Evolutionary conservation across 2,797 vertebrate genomes (phyloP).

Genomic region (Molossus alvarezi): DNA sequence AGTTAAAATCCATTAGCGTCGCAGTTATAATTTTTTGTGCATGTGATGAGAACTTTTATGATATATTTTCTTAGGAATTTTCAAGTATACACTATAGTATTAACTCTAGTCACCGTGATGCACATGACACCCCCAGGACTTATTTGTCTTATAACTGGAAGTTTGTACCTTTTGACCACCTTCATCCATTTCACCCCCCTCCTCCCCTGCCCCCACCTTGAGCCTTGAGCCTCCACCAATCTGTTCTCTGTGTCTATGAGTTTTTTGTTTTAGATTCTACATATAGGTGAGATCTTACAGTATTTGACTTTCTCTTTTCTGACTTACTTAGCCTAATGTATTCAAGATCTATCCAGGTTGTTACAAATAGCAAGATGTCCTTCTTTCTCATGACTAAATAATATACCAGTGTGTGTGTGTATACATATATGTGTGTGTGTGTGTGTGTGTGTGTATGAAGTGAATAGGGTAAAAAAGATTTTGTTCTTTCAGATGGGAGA

Average conservation of each 20-base stretch:
- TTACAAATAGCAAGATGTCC: not conserved
- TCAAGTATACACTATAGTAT: not conserved
- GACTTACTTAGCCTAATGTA: not conserved
- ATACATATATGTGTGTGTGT: not conserved
- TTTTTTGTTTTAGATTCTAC: not conserved
- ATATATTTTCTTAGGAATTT: not conserved
- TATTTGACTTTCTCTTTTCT: constrained; percentile 4
- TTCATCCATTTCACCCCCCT: not conserved
- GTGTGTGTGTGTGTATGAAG: not conserved
- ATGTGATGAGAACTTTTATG: not conserved
- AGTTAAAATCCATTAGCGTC: not conserved
- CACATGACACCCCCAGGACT: not conserved
- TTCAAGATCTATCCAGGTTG: not conserved
- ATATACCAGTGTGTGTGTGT: not conserved
- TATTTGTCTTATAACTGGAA: not conserved
- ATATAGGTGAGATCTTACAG: not conserved
- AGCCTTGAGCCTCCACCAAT: not conserved
- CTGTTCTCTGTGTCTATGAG: not conserved
- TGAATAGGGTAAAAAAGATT: rapidly evolving
- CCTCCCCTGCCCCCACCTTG: too few relatives aligned
- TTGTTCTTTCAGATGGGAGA: not conserved
- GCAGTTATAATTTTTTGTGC: not conserved
- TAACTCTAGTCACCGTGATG: not conserved
- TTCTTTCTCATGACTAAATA: not conserved
- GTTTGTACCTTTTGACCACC: not conserved